Evolutionary conservation across 2,113 vertebrate species (phyloP).

Genomic region (Jaculus jaculus): DNA sequence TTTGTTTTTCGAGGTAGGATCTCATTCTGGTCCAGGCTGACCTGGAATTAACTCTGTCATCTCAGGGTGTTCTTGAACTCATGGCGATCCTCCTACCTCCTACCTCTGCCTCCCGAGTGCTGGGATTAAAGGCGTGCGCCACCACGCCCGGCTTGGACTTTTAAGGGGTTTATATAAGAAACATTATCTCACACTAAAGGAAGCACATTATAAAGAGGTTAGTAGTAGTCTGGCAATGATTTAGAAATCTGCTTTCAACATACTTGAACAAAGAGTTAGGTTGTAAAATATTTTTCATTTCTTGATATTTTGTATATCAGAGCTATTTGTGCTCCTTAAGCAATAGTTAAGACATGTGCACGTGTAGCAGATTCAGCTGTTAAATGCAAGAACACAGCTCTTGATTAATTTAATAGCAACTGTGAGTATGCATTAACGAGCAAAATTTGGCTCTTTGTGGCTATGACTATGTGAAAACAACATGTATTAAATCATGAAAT

Average conservation of each 20-base stretch:
- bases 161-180: conserved; percentile 25
- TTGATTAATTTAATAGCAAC: conserved; percentile 48
- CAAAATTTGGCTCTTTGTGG: conserved; percentile 46
- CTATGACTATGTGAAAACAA: conserved; percentile 40
- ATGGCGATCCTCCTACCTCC: no score
- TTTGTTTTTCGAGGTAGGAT: no score
- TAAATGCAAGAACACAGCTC: conserved; percentile 56
- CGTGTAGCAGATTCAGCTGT: conserved; percentile 46
- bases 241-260: conserved; percentile 11
- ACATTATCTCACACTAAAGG: not conserved
- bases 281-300: conserved; percentile 20
- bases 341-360: conserved; percentile 12
- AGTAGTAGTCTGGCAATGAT: not conserved
- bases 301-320: conserved; percentile 15
- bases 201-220: not conserved
- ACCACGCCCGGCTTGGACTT: no score
- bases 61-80: no score
- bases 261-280: not conserved
- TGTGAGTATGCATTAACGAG: conserved; percentile 58
- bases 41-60: no score
- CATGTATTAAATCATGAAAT: conserved; percentile 40
- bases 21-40: no score
- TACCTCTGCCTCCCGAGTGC: no score
- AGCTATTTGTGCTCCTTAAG: not conserved
- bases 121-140: no score